Evolutionary conservation across 2,797 vertebrate species (phyloP).

Genomic region (Scyliorhinus canicula): DNA sequence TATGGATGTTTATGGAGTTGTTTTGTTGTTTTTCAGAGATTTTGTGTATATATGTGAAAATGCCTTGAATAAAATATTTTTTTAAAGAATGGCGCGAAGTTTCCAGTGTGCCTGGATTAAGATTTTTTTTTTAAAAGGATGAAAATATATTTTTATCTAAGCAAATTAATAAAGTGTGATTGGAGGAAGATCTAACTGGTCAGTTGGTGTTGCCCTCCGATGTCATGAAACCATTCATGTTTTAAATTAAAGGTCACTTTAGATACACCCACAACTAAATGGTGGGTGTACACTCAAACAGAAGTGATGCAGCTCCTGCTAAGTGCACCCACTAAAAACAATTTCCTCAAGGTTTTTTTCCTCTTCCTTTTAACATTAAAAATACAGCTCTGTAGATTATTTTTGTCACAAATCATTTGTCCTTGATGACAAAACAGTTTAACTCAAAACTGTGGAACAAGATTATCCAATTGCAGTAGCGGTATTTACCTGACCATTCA

Average conservation of each 20-base stretch:
- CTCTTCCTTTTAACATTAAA: not conserved
- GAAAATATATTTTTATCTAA: not conserved
- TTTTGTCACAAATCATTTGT: not conserved
- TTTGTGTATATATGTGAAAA: no score
- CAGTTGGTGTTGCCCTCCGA: not conserved
- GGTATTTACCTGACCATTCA: not conserved
- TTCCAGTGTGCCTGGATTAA: not conserved
- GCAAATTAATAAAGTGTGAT: not conserved
- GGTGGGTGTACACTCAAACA: not conserved
- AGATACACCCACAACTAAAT: not conserved
- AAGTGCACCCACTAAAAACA: not conserved
- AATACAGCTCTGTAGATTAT: not conserved
- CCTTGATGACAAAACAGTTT: not conserved
- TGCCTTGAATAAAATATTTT: no score
- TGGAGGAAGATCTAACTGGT: not conserved
- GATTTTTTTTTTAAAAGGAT: not conserved
- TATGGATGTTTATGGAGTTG: no score
- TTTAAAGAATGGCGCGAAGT: not conserved
- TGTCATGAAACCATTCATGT: not conserved
- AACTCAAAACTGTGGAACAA: not conserved
- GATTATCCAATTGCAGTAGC: no score
- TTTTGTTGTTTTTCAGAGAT: no score
- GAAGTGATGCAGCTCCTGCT: not conserved
- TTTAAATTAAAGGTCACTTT: slow-evolving; percentile 24
- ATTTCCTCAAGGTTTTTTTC: not conserved